Conservation (phyloP, 2,797 vertebrate species). For the Telmatherina bonti region DNA sequence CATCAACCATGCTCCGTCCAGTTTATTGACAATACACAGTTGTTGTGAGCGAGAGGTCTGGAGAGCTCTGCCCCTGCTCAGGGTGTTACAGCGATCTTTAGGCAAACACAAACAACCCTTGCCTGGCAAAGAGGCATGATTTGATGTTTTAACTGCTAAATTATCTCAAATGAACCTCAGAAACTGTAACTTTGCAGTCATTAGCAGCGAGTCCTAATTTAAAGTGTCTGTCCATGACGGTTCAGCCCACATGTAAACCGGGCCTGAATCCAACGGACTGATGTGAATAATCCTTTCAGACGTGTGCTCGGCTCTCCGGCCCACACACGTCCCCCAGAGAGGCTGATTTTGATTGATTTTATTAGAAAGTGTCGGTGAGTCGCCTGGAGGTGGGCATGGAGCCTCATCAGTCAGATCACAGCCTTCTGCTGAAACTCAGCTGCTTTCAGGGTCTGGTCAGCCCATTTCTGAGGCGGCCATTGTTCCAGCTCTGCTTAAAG, state of each 20-base stretch:
- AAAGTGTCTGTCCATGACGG: conserved; percentile 9
- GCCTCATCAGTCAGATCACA: neutral
- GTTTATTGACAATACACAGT: too few species aligned
- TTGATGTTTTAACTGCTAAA: too few species aligned
- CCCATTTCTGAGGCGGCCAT: neutral
- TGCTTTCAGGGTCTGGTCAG: neutral
- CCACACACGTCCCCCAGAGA: conserved; percentile 20
- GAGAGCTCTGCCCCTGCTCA: too few species aligned
- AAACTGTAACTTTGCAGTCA: neutral
- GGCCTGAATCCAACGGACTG: neutral
- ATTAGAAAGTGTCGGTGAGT: conserved; percentile 20
- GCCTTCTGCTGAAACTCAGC: neutral
- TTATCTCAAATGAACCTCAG: neutral
- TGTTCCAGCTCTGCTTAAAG: neutral
- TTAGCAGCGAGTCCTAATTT: neutral
- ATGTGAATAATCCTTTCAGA: conserved; percentile 32
- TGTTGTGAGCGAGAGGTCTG: too few species aligned
- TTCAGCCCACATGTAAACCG: conserved; percentile 22
- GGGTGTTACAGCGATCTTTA: too few species aligned
- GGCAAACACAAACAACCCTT: too few species aligned
- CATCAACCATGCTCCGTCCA: too few species aligned
- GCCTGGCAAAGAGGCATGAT: too few species aligned
- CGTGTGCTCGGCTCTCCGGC: conserved; percentile 5
- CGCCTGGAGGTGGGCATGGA: conserved; percentile 22
- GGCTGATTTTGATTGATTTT: conserved; percentile 14